Base-by-base conservation (phyloP, 2,888 invertebrate species). In the Spodoptera exigua region DNA sequence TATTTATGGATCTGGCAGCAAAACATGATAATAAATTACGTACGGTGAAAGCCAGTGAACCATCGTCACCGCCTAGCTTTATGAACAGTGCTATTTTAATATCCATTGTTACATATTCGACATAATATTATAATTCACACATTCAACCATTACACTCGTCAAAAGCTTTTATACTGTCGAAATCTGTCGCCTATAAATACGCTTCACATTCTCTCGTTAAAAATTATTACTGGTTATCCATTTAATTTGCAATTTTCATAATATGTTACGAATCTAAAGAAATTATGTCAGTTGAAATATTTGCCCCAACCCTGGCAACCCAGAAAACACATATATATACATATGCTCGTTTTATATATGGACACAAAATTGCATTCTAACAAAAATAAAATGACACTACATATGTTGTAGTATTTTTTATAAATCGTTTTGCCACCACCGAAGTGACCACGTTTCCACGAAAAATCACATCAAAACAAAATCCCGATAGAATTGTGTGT, bases 21-120 rank as follows among this genome's bases (percentile, higher is more conserved):
- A 76, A 81, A 81, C 76, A 81, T 48, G 66, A 61, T 73, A 68
- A 71, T 76, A 75, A 80, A 80, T 74, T 74, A 77, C 54, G 54
- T 58, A 62, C 49, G 45, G 61, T 58, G 41, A 55, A 61, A 70
- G 62, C 68, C 61, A 77, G 51, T 66, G 69, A 68, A 70, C 70
- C 65, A 65, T 70, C 58, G 69, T 73, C 72, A 73, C 69, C 77
- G 27, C 27, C 27, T 27, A 27, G 27, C 4, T 27, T 7, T 9
- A 27, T 27, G 27, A 27, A 27, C 27, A 9, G 9, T 27, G 27
- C 27, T 27, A 27, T 27, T 45, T 54, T 51, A 59, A 49, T 64
- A 54, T 46, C 43, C 59, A 64, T 62, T 58, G 60, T 60, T 48
- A 51, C 41, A 44, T 51, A 40, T 58, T 54, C 56, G 59, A 58